Percentiles rank a stretch among this genome's conserved stretches.
Evolutionary conservation across 2,888 invertebrate species (phyloP).

Genomic region (Tetranychus piercei): DNA sequence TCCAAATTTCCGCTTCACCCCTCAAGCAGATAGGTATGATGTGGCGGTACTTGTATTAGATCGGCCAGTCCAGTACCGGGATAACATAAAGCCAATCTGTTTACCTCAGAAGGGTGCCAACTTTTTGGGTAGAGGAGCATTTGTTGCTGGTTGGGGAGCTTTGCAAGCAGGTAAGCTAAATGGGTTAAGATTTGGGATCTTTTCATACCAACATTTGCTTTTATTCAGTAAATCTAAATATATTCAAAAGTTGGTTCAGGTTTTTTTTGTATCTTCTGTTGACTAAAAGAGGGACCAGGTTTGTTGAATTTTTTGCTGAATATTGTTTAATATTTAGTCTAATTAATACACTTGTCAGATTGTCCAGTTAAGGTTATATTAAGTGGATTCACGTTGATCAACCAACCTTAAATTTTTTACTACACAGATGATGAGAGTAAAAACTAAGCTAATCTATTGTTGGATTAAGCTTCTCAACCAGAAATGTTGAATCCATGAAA

Average conservation of each 20-base stretch:
- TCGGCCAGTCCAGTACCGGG: conserved; percentile 51
- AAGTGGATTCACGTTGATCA: background rate
- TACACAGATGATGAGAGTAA: background rate
- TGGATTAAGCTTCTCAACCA: background rate
- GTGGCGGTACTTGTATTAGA: conserved; percentile 66
- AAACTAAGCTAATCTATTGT: background rate
- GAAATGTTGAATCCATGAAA: background rate
- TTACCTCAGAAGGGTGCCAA: conserved; percentile 71
- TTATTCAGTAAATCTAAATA: background rate
- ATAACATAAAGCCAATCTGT: conserved; percentile 65
- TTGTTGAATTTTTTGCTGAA: too few species aligned
- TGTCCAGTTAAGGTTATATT: too few species aligned
- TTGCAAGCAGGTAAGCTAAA: conserved; percentile 42
- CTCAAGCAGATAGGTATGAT: conserved; percentile 63
- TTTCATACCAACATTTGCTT: conserved; percentile 3
- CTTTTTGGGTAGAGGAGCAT: conserved; percentile 72
- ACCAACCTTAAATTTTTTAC: background rate
- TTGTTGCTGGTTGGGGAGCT: conserved; percentile 86
- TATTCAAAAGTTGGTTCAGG: too few species aligned
- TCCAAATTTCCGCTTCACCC: conserved; percentile 78
- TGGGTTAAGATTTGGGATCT: background rate
- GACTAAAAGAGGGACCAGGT: too few species aligned
- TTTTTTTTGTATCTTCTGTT: too few species aligned
- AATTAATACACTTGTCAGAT: too few species aligned
- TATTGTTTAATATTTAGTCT: too few species aligned